Percentiles rank a stretch among this genome's conserved stretches.
Evolutionary conservation across 2,113 vertebrate genomes (phyloP).

Genomic region (Pomatorhinus ruficollis): DNA sequence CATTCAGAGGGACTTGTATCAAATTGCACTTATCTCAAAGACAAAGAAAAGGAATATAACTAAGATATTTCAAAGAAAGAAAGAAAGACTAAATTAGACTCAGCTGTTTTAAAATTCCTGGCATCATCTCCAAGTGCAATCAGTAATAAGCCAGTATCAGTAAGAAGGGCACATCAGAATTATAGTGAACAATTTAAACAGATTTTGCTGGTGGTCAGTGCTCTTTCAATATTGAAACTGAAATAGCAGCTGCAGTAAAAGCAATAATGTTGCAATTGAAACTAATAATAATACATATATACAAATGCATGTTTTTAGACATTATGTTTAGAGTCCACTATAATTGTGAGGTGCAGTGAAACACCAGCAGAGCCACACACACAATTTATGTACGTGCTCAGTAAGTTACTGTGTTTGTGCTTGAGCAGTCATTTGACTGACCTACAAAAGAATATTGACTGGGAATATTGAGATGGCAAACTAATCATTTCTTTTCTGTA

Average conservation of each 20-base stretch:
- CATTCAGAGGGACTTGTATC: neutral
- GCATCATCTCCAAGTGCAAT: neutral
- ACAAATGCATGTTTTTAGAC: neutral
- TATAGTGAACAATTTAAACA: neutral
- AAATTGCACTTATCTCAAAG: neutral
- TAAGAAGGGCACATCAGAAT: neutral
- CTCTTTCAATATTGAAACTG: neutral
- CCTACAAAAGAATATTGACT: neutral
- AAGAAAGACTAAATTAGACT: neutral
- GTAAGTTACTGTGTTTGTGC: neutral
- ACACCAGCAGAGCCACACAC: neutral
- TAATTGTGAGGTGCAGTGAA: neutral
- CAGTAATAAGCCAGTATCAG: neutral
- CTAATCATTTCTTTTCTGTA: neutral
- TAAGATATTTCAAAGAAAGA: neutral
- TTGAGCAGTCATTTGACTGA: neutral
- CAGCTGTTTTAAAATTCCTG: neutral
- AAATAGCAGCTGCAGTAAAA: neutral
- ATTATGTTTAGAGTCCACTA: neutral
- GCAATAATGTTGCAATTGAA: neutral
- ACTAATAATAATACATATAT: neutral
- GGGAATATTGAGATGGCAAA: neutral
- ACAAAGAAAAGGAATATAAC: neutral
- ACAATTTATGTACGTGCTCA: neutral
- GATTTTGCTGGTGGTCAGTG: neutral